phyloP scores from a whole-genome alignment of 2,888 invertebrate species.

The Hemicrepidius hirtus region DNA sequence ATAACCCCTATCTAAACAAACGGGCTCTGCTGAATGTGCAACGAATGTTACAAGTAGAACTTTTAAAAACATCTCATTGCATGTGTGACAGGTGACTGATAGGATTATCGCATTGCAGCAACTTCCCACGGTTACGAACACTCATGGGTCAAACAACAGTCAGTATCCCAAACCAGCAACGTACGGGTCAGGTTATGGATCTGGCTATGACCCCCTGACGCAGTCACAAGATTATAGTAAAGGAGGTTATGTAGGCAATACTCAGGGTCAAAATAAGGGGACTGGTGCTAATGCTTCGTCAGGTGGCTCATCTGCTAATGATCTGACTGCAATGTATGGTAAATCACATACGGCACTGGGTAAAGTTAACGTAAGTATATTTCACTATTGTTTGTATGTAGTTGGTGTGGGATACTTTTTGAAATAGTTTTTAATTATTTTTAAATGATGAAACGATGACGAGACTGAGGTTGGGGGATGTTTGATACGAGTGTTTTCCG shows the following conservation, averaged over 20 bases:
- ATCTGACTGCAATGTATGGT: slow-evolving; percentile 90
- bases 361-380: slow-evolving; percentile 89
- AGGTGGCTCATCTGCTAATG: slow-evolving; percentile 76
- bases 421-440: too few species aligned
- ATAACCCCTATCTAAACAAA: not conserved
- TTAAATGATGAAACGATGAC: slow-evolving; percentile 60
- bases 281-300: slow-evolving; percentile 68
- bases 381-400: slow-evolving; percentile 1
- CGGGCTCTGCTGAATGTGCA: slow-evolving; percentile 36
- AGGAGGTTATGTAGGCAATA: slow-evolving; percentile 73
- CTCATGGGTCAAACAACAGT: slow-evolving; percentile 80
- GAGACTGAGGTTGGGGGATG: slow-evolving; percentile 55
- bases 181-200: slow-evolving; percentile 77
- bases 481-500: slow-evolving; percentile 17
- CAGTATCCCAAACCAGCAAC: slow-evolving; percentile 81
- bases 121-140: slow-evolving; percentile 84
- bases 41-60: slow-evolving; percentile 5
- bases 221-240: slow-evolving; percentile 74
- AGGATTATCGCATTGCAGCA: slow-evolving; percentile 70
- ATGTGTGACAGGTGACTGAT: slow-evolving; percentile 51
- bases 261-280: slow-evolving; percentile 71
- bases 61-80: slow-evolving; percentile 42
- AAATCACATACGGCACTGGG: slow-evolving; percentile 91
- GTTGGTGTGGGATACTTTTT: too few species aligned
- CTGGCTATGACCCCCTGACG: slow-evolving; percentile 77